A percentile compares a stretch with the other conserved stretches of the same genome.
Evolutionary conservation across 2,888 invertebrate genomes (phyloP).

Genomic region (Epicampocera succincta): DNA sequence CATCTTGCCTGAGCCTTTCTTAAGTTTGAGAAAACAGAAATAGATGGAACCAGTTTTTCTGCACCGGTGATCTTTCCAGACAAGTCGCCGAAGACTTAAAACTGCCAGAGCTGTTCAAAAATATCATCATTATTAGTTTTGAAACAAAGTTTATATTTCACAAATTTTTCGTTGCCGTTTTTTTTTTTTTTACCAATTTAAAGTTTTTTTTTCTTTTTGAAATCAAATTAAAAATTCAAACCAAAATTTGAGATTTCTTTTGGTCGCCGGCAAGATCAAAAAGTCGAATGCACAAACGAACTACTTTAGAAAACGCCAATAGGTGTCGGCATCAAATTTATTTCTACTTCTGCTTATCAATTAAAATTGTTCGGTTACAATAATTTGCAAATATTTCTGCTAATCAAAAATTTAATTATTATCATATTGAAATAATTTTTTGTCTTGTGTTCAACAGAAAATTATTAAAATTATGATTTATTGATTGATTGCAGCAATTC

Average conservation of each 20-base stretch:
- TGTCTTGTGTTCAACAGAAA: slow-evolving; percentile 12
- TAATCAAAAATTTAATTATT: slow-evolving; percentile 30
- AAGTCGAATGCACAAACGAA: slow-evolving; percentile 2
- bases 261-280: slow-evolving; percentile 49
- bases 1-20: no score
- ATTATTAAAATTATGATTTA: slow-evolving; percentile 20
- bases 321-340: slow-evolving; percentile 13
- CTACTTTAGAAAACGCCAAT: slow-evolving; percentile 31
- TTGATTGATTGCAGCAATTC: slow-evolving; percentile 23
- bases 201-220: slow-evolving; percentile 4
- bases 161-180: slow-evolving; percentile 6
- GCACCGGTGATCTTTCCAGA: no score
- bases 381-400: slow-evolving; percentile 16
- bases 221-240: slow-evolving; percentile 30
- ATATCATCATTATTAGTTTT: no score
- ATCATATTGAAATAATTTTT: slow-evolving; percentile 29
- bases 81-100: no score
- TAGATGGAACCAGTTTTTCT: no score
- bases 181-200: slow-evolving; percentile 48
- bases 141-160: no score
- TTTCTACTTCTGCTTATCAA: slow-evolving; percentile 36
- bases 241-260: slow-evolving; percentile 43
- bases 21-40: no score
- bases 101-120: no score
- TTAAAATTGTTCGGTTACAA: slow-evolving; percentile 46